Conservation (phyloP, 2,113 vertebrate species). For the Condylura cristata region DNA sequence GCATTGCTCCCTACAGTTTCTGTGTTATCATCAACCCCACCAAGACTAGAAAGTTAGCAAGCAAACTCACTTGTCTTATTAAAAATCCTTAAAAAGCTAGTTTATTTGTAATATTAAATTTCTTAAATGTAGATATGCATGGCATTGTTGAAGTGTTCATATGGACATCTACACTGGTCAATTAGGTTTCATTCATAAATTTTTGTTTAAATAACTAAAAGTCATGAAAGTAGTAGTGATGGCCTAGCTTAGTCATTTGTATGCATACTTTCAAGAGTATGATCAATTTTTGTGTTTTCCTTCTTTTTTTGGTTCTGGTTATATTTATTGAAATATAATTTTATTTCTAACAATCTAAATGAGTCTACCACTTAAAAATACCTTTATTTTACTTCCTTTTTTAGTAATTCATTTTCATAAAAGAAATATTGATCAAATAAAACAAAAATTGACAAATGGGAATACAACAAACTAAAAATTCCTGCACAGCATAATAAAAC, state of each 20-base stretch:
- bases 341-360: constrained; percentile 29
- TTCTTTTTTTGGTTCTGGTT: not conserved
- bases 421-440: not conserved
- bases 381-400: constrained; percentile 22
- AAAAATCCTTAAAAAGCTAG: not conserved
- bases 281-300: not conserved
- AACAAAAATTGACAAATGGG: not conserved
- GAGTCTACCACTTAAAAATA: not conserved
- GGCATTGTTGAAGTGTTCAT: not conserved
- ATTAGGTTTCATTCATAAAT: not conserved
- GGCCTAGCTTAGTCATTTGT: not conserved
- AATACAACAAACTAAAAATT: not conserved
- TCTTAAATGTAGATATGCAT: not conserved
- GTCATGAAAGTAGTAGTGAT: not conserved
- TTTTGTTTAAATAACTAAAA: not conserved
- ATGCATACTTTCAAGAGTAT: not conserved
- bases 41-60: not conserved
- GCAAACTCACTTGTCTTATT: not conserved
- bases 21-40: not conserved
- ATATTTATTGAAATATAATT: constrained; percentile 6
- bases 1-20: not conserved
- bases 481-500: not conserved
- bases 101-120: not conserved
- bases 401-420: not conserved
- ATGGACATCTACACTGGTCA: not conserved